Base-by-base conservation (phyloP, 1,140 invertebrate genomes). In the Ceratina japonica region DNA sequence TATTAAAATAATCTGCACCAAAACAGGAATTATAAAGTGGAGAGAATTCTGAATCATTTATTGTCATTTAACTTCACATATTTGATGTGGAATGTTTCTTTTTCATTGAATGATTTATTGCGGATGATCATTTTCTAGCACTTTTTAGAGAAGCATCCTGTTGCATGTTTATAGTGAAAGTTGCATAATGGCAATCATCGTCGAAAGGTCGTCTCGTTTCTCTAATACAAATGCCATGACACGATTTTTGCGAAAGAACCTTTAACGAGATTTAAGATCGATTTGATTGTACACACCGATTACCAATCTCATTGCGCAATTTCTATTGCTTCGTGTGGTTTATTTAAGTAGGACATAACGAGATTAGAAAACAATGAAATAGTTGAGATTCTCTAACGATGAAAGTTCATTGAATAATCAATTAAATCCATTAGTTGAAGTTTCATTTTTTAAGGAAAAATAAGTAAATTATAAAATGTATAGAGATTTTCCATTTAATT, bases 191-290 rank as follows among this genome's bases (percentile, higher is more conserved):
- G 8, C 22, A 37, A 61, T 51, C 59, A 52, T 37, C 18, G 16
- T 27, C 0, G 10, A 77, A 77, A 77, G 75, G 66, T 62, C 24
- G 7, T 10, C 24, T 18, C 8, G 24, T 52, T 54, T 52, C 56
- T 31, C 37, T 18, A 15, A 37, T 10, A 0, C 16, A 77, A 77
- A 77, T 77, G 75, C 49, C 75, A 71, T 20, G 65, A 8, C 15
- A 20, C 49, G 74, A 76, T 69, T 20, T 69, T 69, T 37, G n/a
- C 54, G 0, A 68, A 0, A 31, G 54, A 59, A 68, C 4, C 54
- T 31, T 10, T 15, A 0, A 1, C 15, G 27, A 27, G 37, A 66
- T 49, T 15, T 15, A 27, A 66, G 16, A 51, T 66, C 49, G 7
- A 22, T 61, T 31, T 4, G 2, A 61, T 76, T 27, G 10, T 3